Conservation (phyloP, 2,888 invertebrate species). For the Eucriotettix oculatus region DNA sequence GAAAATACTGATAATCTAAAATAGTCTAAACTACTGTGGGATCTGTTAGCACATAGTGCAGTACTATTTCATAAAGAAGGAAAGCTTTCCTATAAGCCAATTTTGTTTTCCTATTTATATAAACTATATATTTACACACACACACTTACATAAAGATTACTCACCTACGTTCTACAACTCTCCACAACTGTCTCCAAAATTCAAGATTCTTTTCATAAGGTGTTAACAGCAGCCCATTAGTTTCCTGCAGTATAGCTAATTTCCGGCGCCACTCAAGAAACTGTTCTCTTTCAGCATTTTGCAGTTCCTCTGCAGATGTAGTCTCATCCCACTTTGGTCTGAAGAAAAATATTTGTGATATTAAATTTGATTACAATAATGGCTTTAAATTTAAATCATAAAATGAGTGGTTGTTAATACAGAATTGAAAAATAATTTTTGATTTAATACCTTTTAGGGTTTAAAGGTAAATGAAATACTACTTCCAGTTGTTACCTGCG, state of each 20-base stretch:
- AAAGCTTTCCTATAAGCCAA: too few species aligned
- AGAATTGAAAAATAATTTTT: background rate
- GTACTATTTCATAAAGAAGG: too few species aligned
- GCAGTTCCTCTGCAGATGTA: constrained; percentile 65
- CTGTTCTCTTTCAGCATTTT: constrained; percentile 57
- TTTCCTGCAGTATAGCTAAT: constrained; percentile 60
- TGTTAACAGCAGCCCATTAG: constrained; percentile 68
- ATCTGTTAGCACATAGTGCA: too few species aligned
- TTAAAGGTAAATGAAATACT: background rate
- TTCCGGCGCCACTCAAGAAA: constrained; percentile 85
- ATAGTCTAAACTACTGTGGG: too few species aligned
- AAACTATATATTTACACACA: too few species aligned
- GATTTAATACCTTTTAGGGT: background rate
- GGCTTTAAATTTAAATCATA: too few species aligned
- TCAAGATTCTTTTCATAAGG: constrained; percentile 96
- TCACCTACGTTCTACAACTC: constrained; percentile 76
- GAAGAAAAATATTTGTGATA: constrained; percentile 13
- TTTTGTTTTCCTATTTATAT: too few species aligned
- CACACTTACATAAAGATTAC: background rate
- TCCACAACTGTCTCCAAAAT: constrained; percentile 97
- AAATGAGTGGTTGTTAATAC: background rate
- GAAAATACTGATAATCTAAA: too few species aligned
- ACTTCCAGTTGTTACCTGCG: constrained; percentile 37
- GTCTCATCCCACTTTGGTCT: constrained; percentile 66
- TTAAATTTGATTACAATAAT: too few species aligned